Evolutionary conservation across 1,140 invertebrate genomes (phyloP), one percentile per base, ranked within the genome.

Genomic region (Magallana ariakensis): DNA sequence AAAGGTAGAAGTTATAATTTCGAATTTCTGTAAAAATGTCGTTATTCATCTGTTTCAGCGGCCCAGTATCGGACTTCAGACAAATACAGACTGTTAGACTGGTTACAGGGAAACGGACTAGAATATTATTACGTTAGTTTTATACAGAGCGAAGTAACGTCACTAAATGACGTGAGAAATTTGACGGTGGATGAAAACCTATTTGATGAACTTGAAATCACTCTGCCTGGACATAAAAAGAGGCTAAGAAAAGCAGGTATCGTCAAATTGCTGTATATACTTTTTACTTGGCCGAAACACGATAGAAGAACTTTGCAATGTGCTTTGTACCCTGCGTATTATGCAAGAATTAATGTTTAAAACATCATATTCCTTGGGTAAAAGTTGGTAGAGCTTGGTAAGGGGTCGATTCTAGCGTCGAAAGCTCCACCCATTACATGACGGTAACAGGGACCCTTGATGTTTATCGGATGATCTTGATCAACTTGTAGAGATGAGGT

Each of bases 171-270:
- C 57, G 88, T 94, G 2, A 86, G 83, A 9, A 66, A 87, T 53
- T 84, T 93, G 9, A 89, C 91, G 19, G 85, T 93, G 1, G 90
- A 92, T 81, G 92, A 92, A 53, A 87, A 92, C 1, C 53, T 93
- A 10, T 94, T 92, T 82, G 92, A 93, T 84, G 93, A 94, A 62
- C 85, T 94, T 10, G 94, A 94, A 87, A 94, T 94, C 10, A 91
- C 90, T 16, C 84, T 94, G 10, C 93, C 93, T 10, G 94, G 93
- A 33, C 94, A 94, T 87, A 92, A 91, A 88, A 89, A 91, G 80
- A 80, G 94, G 58, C 88, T 94, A 5, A 90, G 92, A 84, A 86
- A 91, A 75, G 94, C 94, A 91, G 93, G 94, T 94, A 88, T 19
- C 83, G 85, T 7, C 33, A 16, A 55, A n/a, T 54, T 55, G 53